A percentile compares a stretch with the other conserved stretches of the same genome.
Conservation (phyloP, 2,888 invertebrate species). For the Andrena camellia region DNA sequence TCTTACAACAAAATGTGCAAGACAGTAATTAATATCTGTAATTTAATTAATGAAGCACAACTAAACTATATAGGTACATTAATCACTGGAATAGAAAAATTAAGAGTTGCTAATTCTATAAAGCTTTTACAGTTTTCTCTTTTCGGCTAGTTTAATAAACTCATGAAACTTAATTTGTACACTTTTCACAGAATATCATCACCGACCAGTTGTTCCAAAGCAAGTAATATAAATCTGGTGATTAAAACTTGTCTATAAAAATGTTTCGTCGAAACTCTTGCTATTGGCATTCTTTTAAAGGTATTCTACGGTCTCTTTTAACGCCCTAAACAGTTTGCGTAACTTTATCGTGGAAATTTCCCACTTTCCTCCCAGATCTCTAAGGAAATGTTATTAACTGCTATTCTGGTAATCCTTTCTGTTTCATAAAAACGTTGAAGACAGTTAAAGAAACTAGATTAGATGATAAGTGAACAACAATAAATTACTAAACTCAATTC, state of each 20-base stretch:
- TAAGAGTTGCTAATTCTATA: too few species aligned
- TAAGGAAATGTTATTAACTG: neutral
- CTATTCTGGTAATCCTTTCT: neutral
- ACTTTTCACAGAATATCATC: neutral
- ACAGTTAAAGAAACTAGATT: neutral
- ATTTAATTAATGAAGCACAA: too few species aligned
- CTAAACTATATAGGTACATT: too few species aligned
- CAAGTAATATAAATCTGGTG: neutral
- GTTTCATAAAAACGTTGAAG: neutral
- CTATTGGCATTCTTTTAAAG: neutral
- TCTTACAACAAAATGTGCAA: too few species aligned
- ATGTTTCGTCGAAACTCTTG: neutral
- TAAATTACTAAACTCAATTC: neutral
- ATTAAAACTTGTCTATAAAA: neutral
- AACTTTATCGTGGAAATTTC: slow-evolving; percentile 2
- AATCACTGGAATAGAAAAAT: too few species aligned
- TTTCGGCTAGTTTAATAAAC: neutral
- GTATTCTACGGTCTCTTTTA: neutral
- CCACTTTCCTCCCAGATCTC: slow-evolving; percentile 1
- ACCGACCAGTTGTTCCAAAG: neutral
- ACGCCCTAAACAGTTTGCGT: neutral
- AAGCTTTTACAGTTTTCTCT: neutral
- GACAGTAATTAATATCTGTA: too few species aligned
- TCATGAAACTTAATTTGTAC: neutral
- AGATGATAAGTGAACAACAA: neutral